These are phyloP conservation scores for Trichechus manatus DNA, from an alignment of 2,113 vertebrate genomes.

Conservation along the genomic window DNA sequence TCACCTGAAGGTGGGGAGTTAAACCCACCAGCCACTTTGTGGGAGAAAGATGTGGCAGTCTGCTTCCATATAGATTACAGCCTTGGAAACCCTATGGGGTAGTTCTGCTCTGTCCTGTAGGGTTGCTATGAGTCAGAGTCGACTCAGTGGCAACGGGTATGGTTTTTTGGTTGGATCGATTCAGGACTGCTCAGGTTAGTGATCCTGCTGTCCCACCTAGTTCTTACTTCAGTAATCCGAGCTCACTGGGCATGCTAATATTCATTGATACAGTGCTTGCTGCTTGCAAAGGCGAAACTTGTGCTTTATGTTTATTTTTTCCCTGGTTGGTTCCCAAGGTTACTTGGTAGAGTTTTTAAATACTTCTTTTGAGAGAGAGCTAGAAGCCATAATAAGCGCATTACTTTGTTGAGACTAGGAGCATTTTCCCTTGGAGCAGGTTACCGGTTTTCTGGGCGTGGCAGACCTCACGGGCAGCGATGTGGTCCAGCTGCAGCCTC, in stretches of 20 bases:
- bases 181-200: not conserved
- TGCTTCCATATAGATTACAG: not conserved
- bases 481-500: conserved; percentile 20
- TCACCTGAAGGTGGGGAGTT: not conserved
- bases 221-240: not conserved
- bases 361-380: conserved; percentile 77
- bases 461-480: not conserved
- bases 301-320: conserved; percentile 60
- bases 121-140: not conserved
- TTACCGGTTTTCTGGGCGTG: not conserved
- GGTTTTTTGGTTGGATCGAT: not conserved
- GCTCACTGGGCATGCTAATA: not conserved
- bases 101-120: not conserved
- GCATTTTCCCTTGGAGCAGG: conserved; percentile 40
- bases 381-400: conserved; percentile 71
- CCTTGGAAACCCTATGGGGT: not conserved
- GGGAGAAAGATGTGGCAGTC: not conserved
- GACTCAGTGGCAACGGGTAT: not conserved
- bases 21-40: not conserved
- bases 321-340: conserved; percentile 55
- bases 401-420: conserved; percentile 75
- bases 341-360: conserved; percentile 62
- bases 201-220: not conserved
- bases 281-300: not conserved
- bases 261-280: not conserved